Conservation (phyloP, 2,797 vertebrate species). For the Rousettus madagascariensis region DNA sequence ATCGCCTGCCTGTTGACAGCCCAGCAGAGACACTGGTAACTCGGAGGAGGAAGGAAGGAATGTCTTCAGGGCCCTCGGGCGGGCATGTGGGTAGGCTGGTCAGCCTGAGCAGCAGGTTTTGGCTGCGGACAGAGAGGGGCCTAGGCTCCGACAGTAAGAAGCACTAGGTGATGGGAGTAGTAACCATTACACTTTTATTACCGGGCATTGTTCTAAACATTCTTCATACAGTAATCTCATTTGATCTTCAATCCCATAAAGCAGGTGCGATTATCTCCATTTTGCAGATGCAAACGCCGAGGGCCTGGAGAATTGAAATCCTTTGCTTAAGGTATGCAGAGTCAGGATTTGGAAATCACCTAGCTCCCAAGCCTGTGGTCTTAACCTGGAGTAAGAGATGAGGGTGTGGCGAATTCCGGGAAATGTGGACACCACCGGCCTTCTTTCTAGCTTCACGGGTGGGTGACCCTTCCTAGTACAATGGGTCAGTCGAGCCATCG, state of each 20-base stretch:
- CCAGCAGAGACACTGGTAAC: not conserved
- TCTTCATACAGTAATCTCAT: not conserved
- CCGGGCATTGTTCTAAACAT: not conserved
- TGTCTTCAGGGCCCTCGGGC: not conserved
- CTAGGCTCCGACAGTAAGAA: not conserved
- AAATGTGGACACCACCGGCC: not conserved
- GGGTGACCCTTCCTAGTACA: too few relatives aligned
- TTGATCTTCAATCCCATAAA: not conserved
- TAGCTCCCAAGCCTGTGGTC: not conserved
- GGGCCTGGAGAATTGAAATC: not conserved
- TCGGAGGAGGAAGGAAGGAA: not conserved
- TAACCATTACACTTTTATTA: too few relatives aligned
- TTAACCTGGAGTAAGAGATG: not conserved
- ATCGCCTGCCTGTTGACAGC: not conserved
- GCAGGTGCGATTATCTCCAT: not conserved
- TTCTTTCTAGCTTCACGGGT: not conserved
- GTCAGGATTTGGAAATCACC: not conserved
- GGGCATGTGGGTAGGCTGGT: not conserved
- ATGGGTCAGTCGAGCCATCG: not conserved
- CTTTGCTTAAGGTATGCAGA: not conserved
- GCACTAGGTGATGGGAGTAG: too few relatives aligned
- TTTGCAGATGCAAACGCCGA: not conserved
- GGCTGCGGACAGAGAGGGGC: not conserved
- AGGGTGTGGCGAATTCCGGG: not conserved
- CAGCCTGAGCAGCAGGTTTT: not conserved